Evolutionary conservation across 2,797 vertebrate genomes (phyloP).

Genomic region (Gallirallus australis): DNA sequence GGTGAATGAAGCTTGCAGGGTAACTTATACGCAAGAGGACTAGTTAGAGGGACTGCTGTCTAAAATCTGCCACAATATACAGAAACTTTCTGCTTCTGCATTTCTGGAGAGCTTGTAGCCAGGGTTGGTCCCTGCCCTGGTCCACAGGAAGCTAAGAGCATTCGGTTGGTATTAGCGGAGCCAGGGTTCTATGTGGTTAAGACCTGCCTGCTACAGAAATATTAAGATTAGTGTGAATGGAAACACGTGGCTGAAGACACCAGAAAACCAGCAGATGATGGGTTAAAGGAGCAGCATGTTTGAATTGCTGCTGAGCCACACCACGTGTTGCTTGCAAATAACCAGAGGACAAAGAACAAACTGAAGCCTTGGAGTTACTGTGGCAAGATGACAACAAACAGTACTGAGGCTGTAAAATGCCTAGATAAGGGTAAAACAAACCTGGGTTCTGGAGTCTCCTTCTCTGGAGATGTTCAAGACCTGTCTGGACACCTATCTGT

Average conservation of each 20-base stretch:
- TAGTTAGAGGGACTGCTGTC: not conserved
- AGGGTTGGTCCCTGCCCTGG: not conserved
- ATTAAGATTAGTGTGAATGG: not conserved
- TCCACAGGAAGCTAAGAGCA: not conserved
- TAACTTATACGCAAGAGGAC: not conserved
- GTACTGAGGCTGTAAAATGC: not conserved
- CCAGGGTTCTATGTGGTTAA: fast-evolving
- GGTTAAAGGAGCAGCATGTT: not conserved
- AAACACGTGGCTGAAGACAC: not conserved
- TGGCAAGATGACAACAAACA: not conserved
- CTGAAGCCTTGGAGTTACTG: not conserved
- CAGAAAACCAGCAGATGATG: not conserved
- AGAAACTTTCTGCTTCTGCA: not conserved
- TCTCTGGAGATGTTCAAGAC: too few relatives aligned
- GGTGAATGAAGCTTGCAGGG: not conserved
- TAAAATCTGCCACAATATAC: not conserved
- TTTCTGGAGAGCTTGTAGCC: not conserved
- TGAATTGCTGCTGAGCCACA: not conserved
- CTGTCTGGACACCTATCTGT: too few relatives aligned
- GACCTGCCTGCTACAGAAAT: not conserved
- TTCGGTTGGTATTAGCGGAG: not conserved
- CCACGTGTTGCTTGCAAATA: not conserved
- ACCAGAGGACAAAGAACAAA: not conserved
- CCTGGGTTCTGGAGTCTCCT: not conserved
- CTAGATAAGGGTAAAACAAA: not conserved